phyloP scores from a whole-genome alignment of 2,797 vertebrate species.

The Ibycter americanus region DNA sequence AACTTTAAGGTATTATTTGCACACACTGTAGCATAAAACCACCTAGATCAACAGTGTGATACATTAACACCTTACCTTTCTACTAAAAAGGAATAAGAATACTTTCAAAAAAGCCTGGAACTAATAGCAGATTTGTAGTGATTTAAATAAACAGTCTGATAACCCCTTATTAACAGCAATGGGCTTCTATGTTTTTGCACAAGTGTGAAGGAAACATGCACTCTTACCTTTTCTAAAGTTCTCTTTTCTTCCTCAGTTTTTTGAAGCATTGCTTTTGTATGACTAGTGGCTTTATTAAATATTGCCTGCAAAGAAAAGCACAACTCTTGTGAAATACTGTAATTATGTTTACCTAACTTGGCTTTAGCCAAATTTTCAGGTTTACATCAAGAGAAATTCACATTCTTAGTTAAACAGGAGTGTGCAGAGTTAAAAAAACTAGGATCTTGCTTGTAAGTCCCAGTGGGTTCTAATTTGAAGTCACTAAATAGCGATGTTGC shows the following conservation, averaged over 20 bases:
- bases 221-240: slow-evolving; percentile 88
- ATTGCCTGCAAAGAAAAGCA: slow-evolving; percentile 78
- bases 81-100: background rate
- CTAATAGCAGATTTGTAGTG: background rate
- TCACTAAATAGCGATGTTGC: background rate
- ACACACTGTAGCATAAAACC: background rate
- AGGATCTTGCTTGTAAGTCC: background rate
- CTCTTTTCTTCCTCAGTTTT: slow-evolving; percentile 87
- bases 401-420: background rate
- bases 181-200: background rate
- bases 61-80: background rate
- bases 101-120: background rate
- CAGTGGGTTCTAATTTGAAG: background rate
- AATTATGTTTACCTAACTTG: background rate
- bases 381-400: background rate
- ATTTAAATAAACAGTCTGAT: background rate
- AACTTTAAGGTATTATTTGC: background rate
- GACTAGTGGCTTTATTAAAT: slow-evolving; percentile 89
- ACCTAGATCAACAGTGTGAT: background rate
- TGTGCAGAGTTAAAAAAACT: background rate
- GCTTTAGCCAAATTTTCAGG: background rate
- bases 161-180: background rate
- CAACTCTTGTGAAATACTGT: background rate
- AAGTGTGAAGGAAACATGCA: background rate
- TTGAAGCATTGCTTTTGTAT: slow-evolving; percentile 87